Conservation (phyloP, 1,140 invertebrate genomes). For the Habropoda laboriosa region DNA sequence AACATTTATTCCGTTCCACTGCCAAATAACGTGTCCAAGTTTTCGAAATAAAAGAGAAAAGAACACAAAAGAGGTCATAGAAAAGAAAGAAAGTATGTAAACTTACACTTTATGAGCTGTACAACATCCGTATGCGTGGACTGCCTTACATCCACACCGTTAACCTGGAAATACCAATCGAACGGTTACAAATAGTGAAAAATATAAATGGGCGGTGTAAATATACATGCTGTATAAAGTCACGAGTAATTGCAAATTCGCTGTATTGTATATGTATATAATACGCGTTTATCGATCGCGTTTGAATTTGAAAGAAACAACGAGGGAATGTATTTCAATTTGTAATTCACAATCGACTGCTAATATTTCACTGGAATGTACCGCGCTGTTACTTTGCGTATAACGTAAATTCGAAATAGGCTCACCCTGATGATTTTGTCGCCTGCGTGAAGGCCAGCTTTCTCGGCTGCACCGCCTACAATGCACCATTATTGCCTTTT, state of each 20-base stretch:
- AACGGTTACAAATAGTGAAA: slow-evolving; percentile 31
- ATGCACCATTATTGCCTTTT: slow-evolving; percentile 54
- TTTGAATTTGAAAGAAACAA: neutral
- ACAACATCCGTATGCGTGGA: slow-evolving; percentile 97
- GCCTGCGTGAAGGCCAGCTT: slow-evolving; percentile 94
- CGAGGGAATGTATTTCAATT: neutral
- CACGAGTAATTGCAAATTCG: neutral
- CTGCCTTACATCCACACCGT: slow-evolving; percentile 94
- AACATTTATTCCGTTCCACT: neutral
- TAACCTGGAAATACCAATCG: slow-evolving; percentile 86
- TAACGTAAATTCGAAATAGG: slow-evolving; percentile 44
- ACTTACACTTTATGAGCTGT: slow-evolving; percentile 94
- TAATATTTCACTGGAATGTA: neutral
- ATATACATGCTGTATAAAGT: neutral
- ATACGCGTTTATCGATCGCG: neutral
- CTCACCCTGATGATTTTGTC: slow-evolving; percentile 96
- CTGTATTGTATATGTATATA: too few relatives aligned
- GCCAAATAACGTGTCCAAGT: neutral
- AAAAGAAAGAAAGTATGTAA: slow-evolving; percentile 50
- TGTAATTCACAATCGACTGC: neutral
- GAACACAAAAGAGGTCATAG: slow-evolving; percentile 38
- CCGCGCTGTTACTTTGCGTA: slow-evolving; percentile 7
- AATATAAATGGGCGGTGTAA: neutral
- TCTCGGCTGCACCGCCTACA: slow-evolving; percentile 95
- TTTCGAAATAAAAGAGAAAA: slow-evolving; percentile 20